Percentiles rank a stretch among this genome's conserved stretches.
Evolutionary conservation across 1,140 invertebrate genomes (phyloP).

Genomic region (Drosophila rhopaloa): DNA sequence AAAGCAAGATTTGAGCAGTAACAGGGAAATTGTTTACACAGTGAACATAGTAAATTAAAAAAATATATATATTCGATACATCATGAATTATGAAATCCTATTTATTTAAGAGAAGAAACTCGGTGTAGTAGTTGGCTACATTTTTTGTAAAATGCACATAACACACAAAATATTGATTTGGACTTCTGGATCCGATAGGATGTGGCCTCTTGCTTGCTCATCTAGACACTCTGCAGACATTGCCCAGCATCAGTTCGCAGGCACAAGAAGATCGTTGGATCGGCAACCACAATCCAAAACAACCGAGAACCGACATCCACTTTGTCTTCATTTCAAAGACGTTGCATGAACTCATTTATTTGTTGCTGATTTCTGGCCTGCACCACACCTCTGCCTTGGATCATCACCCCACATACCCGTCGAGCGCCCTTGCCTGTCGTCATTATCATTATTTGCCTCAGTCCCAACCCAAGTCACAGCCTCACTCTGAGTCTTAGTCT

Average conservation of each 20-base stretch:
- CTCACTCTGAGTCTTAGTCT: conserved; percentile 13
- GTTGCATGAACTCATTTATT: conserved; percentile 81
- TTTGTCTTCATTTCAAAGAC: conserved; percentile 81
- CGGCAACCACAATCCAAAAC: conserved; percentile 13
- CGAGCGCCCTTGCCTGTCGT: conserved; percentile 57
- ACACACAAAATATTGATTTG: conserved; percentile 25
- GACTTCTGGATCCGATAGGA: conserved; percentile 44
- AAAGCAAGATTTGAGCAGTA: conserved; percentile 17
- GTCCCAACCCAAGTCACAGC: conserved; percentile 24
- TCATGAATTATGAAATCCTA: no score
- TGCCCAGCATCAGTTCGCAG: background rate
- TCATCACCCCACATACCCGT: conserved; percentile 4
- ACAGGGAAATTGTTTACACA: conserved; percentile 24
- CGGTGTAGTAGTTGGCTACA: conserved; percentile 18
- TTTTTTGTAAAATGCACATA: conserved; percentile 38
- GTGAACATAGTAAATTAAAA: conserved; percentile 1
- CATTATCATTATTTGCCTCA: conserved; percentile 72
- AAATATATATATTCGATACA: background rate
- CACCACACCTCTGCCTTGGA: conserved; percentile 63
- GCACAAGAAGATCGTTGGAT: conserved; percentile 5
- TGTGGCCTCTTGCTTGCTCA: conserved; percentile 17
- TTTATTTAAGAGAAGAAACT: background rate
- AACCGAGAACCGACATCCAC: conserved; percentile 55
- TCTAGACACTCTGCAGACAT: conserved; percentile 54
- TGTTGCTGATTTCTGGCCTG: conserved; percentile 79